Base-by-base conservation (phyloP, 2,888 invertebrate genomes). In the Reticulitermes lucifugus region DNA sequence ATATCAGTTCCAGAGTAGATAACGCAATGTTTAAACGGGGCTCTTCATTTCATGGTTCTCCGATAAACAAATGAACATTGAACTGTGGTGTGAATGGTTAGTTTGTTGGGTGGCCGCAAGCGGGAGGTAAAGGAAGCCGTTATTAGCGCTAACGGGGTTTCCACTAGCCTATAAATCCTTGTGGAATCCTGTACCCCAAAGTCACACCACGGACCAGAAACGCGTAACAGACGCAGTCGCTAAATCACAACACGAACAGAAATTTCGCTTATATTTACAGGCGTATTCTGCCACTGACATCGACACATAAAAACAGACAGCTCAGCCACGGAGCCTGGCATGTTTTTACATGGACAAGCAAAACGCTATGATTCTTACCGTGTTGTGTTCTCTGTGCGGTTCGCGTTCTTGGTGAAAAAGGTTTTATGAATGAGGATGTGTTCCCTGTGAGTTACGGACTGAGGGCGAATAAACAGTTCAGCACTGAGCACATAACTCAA, bases 131-230 rank as follows among this genome's bases (percentile, higher is more conserved):
- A 35, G 35, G 35, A 35, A 35, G 35, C 35, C 3, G 35, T 35
- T 35, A 35, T 35, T 35, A 21, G 77, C 22, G 46, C 77, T 77
- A 77, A 43, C 46, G 77, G 43, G 51, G 46, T 77, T 46, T 77
- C 77, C 77, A 77, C 51, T 77, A 25, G 43, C 77, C 77, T 77
- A 77, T 46, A 77, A 77, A 77, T 77, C 77, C 77, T 46, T 41
- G 12, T 51, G 77, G 77, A 77, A 41, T n/a, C 51, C 77, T 77
- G 77, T 77, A 77, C 77, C 51, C n/a, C 25, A 75, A 51, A 51
- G 77, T 77, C 77, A 77, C 77, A 77, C 77, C 77, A 22, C 77
- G 9, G 21, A 22, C 46, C 77, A 77, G 77, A 43, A 77, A 46
- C 43, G 77, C 77, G 43, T 43, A 77, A 77, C 77, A 77, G 46